Percentiles rank a stretch among this genome's conserved stretches.
phyloP scores from a whole-genome alignment of 2,888 invertebrate species.

The Erpobdella octoculata region DNA sequence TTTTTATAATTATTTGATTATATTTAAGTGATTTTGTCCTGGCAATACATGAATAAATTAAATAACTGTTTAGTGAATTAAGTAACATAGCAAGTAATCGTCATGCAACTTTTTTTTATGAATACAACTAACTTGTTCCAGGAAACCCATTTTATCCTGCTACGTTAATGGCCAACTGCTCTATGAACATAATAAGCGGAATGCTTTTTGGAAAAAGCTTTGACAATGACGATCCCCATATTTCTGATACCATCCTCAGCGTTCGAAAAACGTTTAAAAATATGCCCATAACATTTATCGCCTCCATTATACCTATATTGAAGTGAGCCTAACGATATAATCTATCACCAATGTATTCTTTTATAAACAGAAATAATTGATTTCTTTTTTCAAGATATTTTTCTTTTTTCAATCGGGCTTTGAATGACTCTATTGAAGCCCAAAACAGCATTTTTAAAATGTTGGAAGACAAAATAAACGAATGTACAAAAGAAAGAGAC shows the following conservation, averaged over 20 bases:
- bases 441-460: conserved; percentile 5
- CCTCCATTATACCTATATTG: not conserved
- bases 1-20: too few relatives aligned
- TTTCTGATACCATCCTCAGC: conserved; percentile 2
- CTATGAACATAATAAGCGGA: conserved; percentile 16
- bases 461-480: not conserved
- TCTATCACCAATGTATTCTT: too few relatives aligned
- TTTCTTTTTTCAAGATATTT: too few relatives aligned
- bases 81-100: too few relatives aligned
- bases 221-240: conserved; percentile 3
- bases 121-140: not conserved
- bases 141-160: not conserved
- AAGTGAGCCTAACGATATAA: not conserved
- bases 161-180: conserved; percentile 9
- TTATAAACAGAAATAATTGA: not conserved
- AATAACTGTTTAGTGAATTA: too few relatives aligned
- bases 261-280: not conserved
- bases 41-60: too few relatives aligned
- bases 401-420: not conserved
- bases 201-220: conserved; percentile 11
- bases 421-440: not conserved
- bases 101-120: too few relatives aligned
- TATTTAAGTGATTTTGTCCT: too few relatives aligned
- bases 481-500: too few relatives aligned
- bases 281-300: not conserved